Evolutionary conservation across 2,113 vertebrate genomes (phyloP).

Genomic region (Cacatua alba): DNA sequence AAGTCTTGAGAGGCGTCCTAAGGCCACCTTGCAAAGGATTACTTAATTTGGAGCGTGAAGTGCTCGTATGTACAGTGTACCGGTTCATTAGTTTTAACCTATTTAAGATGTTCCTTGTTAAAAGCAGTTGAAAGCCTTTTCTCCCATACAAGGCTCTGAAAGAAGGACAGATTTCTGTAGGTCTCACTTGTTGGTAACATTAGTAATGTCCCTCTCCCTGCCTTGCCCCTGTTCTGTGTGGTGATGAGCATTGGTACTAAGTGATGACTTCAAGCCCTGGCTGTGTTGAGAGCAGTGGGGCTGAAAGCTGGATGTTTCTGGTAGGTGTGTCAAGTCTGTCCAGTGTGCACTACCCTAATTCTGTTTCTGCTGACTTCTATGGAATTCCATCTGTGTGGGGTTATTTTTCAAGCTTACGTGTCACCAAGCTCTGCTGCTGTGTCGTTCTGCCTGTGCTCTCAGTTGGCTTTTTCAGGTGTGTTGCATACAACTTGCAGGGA

Average conservation of each 20-base stretch:
- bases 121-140: background rate
- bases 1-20: background rate
- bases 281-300: background rate
- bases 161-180: background rate
- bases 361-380: background rate
- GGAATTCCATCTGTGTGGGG: background rate
- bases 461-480: background rate
- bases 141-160: background rate
- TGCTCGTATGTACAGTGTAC: background rate
- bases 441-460: background rate
- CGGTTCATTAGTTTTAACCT: slow-evolving; percentile 23
- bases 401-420: background rate
- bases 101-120: background rate
- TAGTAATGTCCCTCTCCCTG: rapidly evolving
- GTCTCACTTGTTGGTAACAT: background rate
- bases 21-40: background rate
- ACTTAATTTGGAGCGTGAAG: background rate
- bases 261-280: background rate
- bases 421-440: background rate
- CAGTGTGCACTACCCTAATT: background rate
- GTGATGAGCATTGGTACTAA: background rate
- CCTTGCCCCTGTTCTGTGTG: background rate
- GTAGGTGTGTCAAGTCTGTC: background rate
- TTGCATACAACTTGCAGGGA: background rate
- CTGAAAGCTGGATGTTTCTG: background rate